Evolutionary conservation across 2,888 invertebrate genomes (phyloP), one percentile per base, ranked within the genome.

Genomic region (Megalurothrips usitatus): DNA sequence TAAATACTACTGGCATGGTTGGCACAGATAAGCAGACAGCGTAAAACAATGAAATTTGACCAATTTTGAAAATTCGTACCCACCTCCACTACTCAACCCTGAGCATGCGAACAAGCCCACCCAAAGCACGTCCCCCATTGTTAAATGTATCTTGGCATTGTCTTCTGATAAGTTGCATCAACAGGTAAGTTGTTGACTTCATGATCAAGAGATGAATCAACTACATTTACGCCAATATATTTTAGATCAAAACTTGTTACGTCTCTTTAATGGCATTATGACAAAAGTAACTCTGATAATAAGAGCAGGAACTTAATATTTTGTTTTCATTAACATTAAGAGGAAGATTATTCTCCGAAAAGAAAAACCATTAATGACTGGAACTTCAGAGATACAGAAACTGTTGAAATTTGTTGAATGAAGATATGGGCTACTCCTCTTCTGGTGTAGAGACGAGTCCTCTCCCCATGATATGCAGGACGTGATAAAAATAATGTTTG

Each of bases 61-160:
- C 26, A 26, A 75, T 75, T 75, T 26, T 26, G n/a, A 75, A 75
- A 75, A 23, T 26, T 23, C 68, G 26, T 75, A 75, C 68, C 68
- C 68, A 75, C 68, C 68, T 75, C 68, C 68, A 75, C 68, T 75
- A 75, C 12, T 75, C 12, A 26, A 75, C 26, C 68, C 68, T 75
- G 68, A 75, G 68, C 68, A 75, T 75, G 68, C 68, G 23, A 75
- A 75, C 68, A 75, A 75, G 68, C 68, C 68, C 23, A 75, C 68
- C 68, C 68, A 23, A 75, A 75, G 68, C 26, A 75, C 26, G 68
- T 26, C 12, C 68, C 68, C 68, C 68, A 75, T 26, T 26, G 68
- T 26, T 26, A 75, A 23, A 12, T 75, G 10, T 26, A 12, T 75
- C 68, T 75, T 75, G 68, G 26, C 23, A 75, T 75, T 23, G 23